Conservation (phyloP, 2,113 vertebrate species). For the Cebus imitator region DNA sequence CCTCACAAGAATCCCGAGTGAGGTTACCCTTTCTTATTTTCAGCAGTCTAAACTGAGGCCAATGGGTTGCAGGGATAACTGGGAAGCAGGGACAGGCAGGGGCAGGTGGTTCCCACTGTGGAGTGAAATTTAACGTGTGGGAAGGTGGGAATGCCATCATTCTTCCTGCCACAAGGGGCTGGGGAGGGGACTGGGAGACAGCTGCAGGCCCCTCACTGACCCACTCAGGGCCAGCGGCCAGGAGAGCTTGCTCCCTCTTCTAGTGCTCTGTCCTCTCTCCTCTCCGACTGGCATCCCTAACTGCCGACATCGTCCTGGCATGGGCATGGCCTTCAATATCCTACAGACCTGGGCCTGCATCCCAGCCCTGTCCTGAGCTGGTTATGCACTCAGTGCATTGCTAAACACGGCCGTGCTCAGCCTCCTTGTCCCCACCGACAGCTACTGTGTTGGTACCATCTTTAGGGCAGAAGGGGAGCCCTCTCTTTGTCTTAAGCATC, state of each 20-base stretch:
- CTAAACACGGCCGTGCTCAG: background rate
- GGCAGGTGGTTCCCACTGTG: no score
- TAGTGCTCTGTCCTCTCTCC: fast-evolving
- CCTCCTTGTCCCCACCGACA: fast-evolving
- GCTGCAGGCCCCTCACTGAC: fast-evolving
- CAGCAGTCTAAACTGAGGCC: background rate
- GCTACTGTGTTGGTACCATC: background rate
- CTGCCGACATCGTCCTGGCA: no score
- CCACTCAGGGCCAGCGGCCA: no score
- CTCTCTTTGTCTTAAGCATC: background rate
- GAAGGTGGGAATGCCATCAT: background rate
- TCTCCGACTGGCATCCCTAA: background rate
- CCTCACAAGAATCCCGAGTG: background rate
- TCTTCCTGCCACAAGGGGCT: background rate
- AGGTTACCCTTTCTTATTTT: background rate
- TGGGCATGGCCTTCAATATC: background rate
- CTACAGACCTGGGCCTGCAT: background rate
- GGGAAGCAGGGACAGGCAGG: background rate
- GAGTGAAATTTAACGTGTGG: background rate
- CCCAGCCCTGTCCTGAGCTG: no score
- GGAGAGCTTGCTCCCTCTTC: background rate
- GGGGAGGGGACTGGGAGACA: background rate
- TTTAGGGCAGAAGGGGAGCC: background rate
- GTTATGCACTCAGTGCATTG: fast-evolving
- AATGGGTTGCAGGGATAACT: background rate